Conservation (phyloP, 2,888 invertebrate species). For the Sepioteuthis lessoniana region DNA sequence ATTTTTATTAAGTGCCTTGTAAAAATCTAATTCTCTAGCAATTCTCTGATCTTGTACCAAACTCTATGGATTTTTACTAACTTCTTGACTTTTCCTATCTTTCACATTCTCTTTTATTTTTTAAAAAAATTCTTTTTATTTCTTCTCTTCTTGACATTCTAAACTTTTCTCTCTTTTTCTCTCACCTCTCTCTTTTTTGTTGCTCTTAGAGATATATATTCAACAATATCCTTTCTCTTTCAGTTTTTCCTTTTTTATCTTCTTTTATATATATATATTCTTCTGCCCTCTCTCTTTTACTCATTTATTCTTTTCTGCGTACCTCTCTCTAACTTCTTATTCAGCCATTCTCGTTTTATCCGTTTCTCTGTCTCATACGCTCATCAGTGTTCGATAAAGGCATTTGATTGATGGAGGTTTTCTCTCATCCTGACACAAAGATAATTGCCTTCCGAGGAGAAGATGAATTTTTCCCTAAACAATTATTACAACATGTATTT, state of each 20-base stretch:
- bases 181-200: neutral
- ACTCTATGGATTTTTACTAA: neutral
- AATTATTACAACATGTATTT: neutral
- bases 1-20: too few species aligned
- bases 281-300: neutral
- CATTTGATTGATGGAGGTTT: neutral
- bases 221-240: neutral
- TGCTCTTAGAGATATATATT: rapidly evolving
- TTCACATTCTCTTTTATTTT: neutral
- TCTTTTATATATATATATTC: neutral
- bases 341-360: neutral
- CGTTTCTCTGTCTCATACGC: neutral
- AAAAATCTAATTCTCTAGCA: too few species aligned
- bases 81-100: neutral
- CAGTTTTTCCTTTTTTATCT: neutral
- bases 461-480: neutral
- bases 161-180: neutral
- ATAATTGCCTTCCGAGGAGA: neutral
- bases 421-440: neutral
- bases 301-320: too few species aligned
- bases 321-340: too few species aligned
- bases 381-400: neutral
- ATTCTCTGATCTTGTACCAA: too few species aligned
- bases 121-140: neutral
- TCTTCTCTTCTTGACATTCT: neutral